Conservation (phyloP, 2,797 vertebrate genomes). For the Microcaecilia unicolor region DNA sequence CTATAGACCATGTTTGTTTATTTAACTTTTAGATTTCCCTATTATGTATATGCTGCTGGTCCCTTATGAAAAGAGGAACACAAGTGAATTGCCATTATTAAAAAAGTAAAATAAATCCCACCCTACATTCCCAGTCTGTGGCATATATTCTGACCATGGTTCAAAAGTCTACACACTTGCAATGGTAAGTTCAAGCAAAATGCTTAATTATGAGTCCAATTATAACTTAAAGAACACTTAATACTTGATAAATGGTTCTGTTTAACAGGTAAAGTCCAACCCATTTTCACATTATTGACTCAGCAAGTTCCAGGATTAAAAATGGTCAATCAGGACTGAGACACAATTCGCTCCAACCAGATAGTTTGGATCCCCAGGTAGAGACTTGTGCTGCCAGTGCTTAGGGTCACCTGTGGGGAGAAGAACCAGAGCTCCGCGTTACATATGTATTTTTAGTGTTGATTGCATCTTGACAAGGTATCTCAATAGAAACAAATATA, state of each 20-base stretch:
- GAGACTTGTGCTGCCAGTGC: slow-evolving; percentile 98
- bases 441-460: no score
- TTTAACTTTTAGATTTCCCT: no score
- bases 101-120: no score
- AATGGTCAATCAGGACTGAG: slow-evolving; percentile 98
- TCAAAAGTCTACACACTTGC: slow-evolving; percentile 71
- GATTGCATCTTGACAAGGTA: background rate
- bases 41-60: no score
- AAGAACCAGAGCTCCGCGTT: slow-evolving; percentile 37
- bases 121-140: slow-evolving; percentile 24
- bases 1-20: no score
- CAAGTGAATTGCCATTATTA: slow-evolving; percentile 5
- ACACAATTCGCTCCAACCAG: slow-evolving; percentile 98
- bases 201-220: slow-evolving; percentile 46
- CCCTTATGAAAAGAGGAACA: no score
- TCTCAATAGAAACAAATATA: background rate
- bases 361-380: slow-evolving; percentile 97
- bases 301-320: slow-evolving; percentile 83
- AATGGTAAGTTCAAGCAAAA: slow-evolving; percentile 50
- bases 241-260: slow-evolving; percentile 66
- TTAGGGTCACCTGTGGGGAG: slow-evolving; percentile 88
- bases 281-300: slow-evolving; percentile 75
- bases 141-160: slow-evolving; percentile 74
- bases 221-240: slow-evolving; percentile 60
- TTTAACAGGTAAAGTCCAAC: slow-evolving; percentile 46